Conservation (phyloP, 2,888 invertebrate species). For the Phytoseiulus persimilis region DNA sequence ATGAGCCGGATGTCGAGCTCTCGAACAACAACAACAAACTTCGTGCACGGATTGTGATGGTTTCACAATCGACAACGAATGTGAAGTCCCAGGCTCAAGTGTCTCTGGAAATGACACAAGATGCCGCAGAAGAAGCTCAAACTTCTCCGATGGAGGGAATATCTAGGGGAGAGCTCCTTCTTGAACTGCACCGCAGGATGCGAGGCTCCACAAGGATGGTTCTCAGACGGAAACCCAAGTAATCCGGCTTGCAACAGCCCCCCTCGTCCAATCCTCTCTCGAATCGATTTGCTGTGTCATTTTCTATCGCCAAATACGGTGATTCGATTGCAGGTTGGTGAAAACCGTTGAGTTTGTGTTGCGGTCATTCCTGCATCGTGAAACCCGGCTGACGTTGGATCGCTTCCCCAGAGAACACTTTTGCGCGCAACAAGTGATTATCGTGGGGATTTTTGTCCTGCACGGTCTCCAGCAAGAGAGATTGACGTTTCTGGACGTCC, state of each 20-base stretch:
- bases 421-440: constrained; percentile 14
- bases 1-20: no score
- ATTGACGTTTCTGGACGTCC: constrained; percentile 28
- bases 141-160: not conserved
- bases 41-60: no score
- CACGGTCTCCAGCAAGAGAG: not conserved
- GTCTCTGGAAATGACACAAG: not conserved
- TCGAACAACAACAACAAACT: no score
- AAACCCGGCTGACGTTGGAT: not conserved
- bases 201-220: not conserved
- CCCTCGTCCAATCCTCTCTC: no score
- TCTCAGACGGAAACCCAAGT: not conserved
- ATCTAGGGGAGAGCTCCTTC: not conserved
- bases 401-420: constrained; percentile 24
- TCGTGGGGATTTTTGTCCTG: constrained; percentile 17
- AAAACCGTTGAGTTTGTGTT: constrained; percentile 14
- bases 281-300: not conserved
- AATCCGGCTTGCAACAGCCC: not conserved
- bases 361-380: constrained; percentile 10
- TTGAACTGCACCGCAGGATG: constrained; percentile 10
- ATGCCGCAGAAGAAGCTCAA: not conserved
- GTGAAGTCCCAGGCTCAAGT: not conserved
- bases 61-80: not conserved
- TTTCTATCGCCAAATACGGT: no score
- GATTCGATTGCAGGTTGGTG: not conserved